These are phyloP conservation scores for Diadophis punctatus DNA, from an alignment of 2,113 vertebrate genomes.

Conservation along the genomic window DNA sequence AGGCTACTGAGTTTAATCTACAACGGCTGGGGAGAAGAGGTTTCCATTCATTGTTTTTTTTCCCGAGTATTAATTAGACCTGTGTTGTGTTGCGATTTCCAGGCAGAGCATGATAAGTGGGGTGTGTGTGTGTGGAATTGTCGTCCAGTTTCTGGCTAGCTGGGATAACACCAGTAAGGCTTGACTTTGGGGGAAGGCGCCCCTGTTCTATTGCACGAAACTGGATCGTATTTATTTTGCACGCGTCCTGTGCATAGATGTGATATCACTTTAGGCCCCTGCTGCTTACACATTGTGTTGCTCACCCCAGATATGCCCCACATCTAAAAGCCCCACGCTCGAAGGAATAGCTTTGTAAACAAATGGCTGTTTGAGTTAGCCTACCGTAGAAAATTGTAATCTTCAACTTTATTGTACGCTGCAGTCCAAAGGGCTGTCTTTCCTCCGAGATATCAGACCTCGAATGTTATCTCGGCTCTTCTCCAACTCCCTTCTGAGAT, in stretches of 20 bases:
- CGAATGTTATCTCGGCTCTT: background rate
- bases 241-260: background rate
- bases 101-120: background rate
- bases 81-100: background rate
- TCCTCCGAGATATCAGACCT: background rate
- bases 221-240: background rate
- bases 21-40: background rate
- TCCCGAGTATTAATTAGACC: background rate
- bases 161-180: background rate
- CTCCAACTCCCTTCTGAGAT: background rate
- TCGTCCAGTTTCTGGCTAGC: background rate
- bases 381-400: background rate
- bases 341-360: background rate
- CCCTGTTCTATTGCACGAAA: background rate
- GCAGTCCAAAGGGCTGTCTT: background rate
- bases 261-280: background rate
- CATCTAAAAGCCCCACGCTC: background rate
- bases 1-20: conserved; percentile 19
- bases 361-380: background rate
- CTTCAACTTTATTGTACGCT: background rate
- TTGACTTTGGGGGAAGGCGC: background rate
- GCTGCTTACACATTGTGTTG: background rate
- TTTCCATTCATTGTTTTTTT: background rate
- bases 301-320: background rate
- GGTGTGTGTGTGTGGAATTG: background rate